phyloP scores from a whole-genome alignment of 1,140 invertebrate genomes.

The Pemphigus obesinymphae region DNA sequence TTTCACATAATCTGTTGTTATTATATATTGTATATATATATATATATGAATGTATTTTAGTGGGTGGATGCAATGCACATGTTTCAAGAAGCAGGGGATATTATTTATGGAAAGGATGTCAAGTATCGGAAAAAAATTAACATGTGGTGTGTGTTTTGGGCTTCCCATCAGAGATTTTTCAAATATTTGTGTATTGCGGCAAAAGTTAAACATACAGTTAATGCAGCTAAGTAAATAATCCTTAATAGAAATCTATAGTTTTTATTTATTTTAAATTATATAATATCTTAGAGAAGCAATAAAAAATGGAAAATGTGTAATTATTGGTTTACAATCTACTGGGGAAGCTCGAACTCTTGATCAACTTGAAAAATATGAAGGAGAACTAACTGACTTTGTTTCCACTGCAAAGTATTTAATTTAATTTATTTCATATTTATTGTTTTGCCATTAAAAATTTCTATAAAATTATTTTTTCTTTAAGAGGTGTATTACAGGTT shows the following conservation, averaged over 20 bases:
- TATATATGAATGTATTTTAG: constrained; percentile 51
- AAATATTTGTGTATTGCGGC: constrained; percentile 98
- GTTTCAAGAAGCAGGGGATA: constrained; percentile 89
- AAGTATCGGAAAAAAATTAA: constrained; percentile 84
- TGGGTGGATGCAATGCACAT: constrained; percentile 94
- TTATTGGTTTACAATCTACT: constrained; percentile 97
- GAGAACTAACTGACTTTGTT: constrained; percentile 97
- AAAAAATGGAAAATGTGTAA: constrained; percentile 95
- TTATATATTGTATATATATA: constrained; percentile 16
- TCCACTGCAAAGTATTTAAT: constrained; percentile 91
- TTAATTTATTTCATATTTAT: neutral
- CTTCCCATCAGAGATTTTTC: constrained; percentile 98
- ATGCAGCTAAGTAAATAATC: constrained; percentile 59
- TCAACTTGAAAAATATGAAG: constrained; percentile 90
- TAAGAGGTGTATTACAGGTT: constrained; percentile 84
- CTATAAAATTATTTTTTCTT: constrained; percentile 44
- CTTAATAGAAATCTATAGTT: neutral
- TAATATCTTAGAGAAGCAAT: constrained; percentile 71
- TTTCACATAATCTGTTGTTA: too few relatives aligned
- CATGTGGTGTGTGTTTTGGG: constrained; percentile 99
- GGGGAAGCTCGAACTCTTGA: constrained; percentile 96
- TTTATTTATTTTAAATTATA: constrained; percentile 14
- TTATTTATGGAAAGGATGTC: constrained; percentile 93
- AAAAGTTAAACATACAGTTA: constrained; percentile 84
- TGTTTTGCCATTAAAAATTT: too few relatives aligned